Conservation (phyloP, 2,888 invertebrate genomes). For the Clunio marinus region DNA sequence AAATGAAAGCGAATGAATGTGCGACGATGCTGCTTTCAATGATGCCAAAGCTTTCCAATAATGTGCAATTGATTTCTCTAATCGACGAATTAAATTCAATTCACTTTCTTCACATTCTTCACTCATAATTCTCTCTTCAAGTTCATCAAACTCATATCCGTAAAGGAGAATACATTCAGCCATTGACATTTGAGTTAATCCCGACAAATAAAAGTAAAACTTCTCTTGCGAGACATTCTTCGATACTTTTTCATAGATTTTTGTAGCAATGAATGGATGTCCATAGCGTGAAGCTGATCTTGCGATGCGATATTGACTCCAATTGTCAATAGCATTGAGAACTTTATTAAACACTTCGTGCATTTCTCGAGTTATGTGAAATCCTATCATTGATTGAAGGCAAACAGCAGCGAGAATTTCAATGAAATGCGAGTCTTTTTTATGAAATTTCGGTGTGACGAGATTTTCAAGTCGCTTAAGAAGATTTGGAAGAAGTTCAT, state of each 20-base stretch:
- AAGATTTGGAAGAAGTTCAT: constrained; percentile 47
- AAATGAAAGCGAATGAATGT: constrained; percentile 55
- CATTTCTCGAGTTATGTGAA: constrained; percentile 61
- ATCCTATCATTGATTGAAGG: constrained; percentile 73
- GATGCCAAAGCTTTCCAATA: constrained; percentile 64
- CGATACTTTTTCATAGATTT: constrained; percentile 60
- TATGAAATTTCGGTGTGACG: constrained; percentile 44
- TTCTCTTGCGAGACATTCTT: constrained; percentile 78
- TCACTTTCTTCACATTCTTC: constrained; percentile 28
- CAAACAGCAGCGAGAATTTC: constrained; percentile 78
- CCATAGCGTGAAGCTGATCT: constrained; percentile 81
- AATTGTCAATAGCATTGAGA: constrained; percentile 60
- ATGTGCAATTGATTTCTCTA: constrained; percentile 55
- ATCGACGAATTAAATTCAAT: constrained; percentile 54
- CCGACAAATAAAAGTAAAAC: constrained; percentile 81
- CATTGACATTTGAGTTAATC: constrained; percentile 69
- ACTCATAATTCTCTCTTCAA: constrained; percentile 45
- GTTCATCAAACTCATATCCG: constrained; percentile 52
- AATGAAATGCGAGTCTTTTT: constrained; percentile 55
- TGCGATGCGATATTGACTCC: constrained; percentile 83
- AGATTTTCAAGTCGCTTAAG: constrained; percentile 48
- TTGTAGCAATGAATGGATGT: constrained; percentile 67
- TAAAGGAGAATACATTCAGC: constrained; percentile 65
- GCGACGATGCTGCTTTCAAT: constrained; percentile 50
- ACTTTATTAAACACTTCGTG: constrained; percentile 58